Evolutionary conservation across 2,797 vertebrate genomes (phyloP).

Genomic region (Denticeps clupeoides): DNA sequence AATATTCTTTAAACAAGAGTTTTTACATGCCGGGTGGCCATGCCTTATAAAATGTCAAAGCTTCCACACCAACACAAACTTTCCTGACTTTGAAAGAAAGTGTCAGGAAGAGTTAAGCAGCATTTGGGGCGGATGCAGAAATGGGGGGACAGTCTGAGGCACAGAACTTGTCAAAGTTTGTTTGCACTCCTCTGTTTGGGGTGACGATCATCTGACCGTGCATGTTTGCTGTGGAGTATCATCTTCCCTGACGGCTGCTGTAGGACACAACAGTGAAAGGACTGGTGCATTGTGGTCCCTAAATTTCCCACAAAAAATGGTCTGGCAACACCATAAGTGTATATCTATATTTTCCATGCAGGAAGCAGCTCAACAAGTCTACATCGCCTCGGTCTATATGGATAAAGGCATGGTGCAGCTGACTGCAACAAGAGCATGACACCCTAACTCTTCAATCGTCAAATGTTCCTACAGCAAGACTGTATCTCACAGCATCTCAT

Average conservation of each 20-base stretch:
- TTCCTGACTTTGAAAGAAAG: conserved; percentile 36
- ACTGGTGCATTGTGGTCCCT: too few relatives aligned
- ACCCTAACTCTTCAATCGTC: too few relatives aligned
- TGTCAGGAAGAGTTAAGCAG: conserved; percentile 33
- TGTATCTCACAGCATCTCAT: too few relatives aligned
- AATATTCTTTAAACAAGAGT: too few relatives aligned
- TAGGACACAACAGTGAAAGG: conserved; percentile 70
- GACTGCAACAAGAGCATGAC: too few relatives aligned
- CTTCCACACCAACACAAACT: conserved; percentile 29
- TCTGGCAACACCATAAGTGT: too few relatives aligned
- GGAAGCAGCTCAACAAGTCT: too few relatives aligned
- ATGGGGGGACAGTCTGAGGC: conserved; percentile 43
- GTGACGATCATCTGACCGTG: conserved; percentile 66
- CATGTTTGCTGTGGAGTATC: conserved; percentile 72
- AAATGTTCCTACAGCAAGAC: too few relatives aligned
- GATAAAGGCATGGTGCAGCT: too few relatives aligned
- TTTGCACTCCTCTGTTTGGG: conserved; percentile 62
- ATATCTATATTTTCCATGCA: too few relatives aligned
- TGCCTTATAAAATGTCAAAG: conserved; percentile 30
- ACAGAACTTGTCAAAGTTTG: conserved; percentile 70
- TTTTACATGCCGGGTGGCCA: conserved; percentile 16
- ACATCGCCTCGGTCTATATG: too few relatives aligned
- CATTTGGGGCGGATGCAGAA: conserved; percentile 32
- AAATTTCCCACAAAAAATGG: too few relatives aligned
- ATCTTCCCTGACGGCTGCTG: conserved; percentile 64